phyloP scores from a whole-genome alignment of 2,797 vertebrate species.

The Epinephelus malabaricus region DNA sequence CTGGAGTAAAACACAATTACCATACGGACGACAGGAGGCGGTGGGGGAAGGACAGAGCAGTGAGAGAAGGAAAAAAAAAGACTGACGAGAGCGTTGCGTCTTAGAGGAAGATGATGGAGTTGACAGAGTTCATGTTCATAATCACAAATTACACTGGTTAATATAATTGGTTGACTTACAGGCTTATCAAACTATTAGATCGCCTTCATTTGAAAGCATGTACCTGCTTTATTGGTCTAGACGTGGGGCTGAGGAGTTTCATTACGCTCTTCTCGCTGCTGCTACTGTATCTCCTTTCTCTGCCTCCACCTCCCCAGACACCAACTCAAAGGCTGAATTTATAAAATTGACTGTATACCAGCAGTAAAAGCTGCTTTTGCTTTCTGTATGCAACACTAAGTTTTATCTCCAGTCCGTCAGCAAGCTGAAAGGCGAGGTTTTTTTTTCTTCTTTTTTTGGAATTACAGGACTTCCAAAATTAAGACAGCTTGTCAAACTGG shows the following conservation, averaged over 20 bases:
- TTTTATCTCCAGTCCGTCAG: constrained; percentile 60
- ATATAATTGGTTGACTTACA: constrained; percentile 81
- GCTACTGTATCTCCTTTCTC: constrained; percentile 59
- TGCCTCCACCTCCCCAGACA: constrained; percentile 57
- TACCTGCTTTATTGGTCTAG: constrained; percentile 74
- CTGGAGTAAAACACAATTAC: constrained; percentile 84
- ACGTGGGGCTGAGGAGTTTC: constrained; percentile 57
- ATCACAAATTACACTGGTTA: constrained; percentile 79
- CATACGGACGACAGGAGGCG: constrained; percentile 71
- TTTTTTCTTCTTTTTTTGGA: background rate
- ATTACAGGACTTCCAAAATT: constrained; percentile 47
- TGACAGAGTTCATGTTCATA: constrained; percentile 73
- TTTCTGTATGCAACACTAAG: constrained; percentile 31
- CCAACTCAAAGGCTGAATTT: constrained; percentile 57
- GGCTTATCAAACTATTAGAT: constrained; percentile 75
- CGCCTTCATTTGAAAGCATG: constrained; percentile 66
- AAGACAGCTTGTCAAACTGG: constrained; percentile 65
- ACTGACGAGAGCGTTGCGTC: constrained; percentile 20
- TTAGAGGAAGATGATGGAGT: constrained; percentile 63
- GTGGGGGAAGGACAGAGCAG: constrained; percentile 51
- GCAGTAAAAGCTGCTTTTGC: constrained; percentile 50
- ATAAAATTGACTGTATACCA: constrained; percentile 58
- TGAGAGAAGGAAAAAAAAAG: constrained; percentile 39
- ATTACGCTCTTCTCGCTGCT: constrained; percentile 51
- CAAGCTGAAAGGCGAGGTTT: constrained; percentile 40